phyloP scores from a whole-genome alignment of 2,113 vertebrate genomes.

The Vireo altiloquus region DNA sequence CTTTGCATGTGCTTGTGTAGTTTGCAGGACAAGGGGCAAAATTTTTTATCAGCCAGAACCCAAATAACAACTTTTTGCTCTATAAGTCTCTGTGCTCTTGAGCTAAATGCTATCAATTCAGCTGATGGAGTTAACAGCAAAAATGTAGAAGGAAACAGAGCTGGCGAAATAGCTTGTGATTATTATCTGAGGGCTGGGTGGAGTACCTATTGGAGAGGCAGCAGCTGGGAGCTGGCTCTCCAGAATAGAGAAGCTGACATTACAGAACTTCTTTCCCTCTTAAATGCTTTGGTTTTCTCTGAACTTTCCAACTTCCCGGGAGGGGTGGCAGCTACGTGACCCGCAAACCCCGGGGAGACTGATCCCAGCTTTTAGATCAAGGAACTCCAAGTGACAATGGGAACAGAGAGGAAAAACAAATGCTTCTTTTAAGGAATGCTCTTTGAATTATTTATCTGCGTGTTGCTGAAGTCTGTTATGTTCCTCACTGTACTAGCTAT shows the following conservation, averaged over 20 bases:
- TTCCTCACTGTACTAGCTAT: neutral
- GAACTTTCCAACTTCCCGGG: constrained; percentile 2
- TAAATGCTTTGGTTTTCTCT: constrained; percentile 8
- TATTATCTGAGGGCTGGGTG: constrained; percentile 67
- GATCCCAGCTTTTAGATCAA: neutral
- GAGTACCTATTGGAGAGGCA: constrained; percentile 53
- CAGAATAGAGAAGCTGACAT: constrained; percentile 51
- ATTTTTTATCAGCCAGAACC: neutral
- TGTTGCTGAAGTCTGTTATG: neutral
- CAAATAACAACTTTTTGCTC: neutral
- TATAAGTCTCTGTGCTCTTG: accelerated
- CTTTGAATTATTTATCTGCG: neutral
- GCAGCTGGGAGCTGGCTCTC: constrained; percentile 2
- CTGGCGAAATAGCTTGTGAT: constrained; percentile 37
- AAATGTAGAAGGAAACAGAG: constrained; percentile 51
- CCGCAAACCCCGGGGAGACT: neutral
- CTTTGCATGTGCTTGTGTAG: accelerated
- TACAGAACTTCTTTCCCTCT: constrained; percentile 6
- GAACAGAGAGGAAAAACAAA: constrained; percentile 30
- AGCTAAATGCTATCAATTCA: neutral
- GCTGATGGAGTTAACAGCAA: constrained; percentile 61
- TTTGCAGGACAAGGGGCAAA: neutral
- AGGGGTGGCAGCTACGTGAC: neutral
- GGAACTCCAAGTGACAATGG: neutral
- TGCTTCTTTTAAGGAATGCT: neutral